phyloP scores from a whole-genome alignment of 2,797 vertebrate species.

The Chelon auratus region DNA sequence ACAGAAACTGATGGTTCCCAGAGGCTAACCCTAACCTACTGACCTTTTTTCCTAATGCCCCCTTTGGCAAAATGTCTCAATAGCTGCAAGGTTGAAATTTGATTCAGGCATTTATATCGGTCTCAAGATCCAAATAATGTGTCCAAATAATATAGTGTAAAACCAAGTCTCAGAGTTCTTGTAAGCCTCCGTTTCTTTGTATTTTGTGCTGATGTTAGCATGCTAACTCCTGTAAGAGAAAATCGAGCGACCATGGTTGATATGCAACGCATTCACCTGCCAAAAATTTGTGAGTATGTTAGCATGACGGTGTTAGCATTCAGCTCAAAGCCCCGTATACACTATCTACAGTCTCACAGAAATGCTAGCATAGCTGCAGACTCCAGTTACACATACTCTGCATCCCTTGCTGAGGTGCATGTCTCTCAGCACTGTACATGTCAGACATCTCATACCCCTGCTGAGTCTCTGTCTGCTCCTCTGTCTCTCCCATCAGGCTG shows the following conservation, averaged over 20 bases:
- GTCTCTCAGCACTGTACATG: slow-evolving; percentile 45
- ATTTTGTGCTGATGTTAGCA: neutral
- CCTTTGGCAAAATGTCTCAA: too few species aligned
- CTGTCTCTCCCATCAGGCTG: slow-evolving; percentile 54
- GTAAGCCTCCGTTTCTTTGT: neutral
- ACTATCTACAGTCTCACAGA: neutral
- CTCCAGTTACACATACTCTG: slow-evolving; percentile 7
- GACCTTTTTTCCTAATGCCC: too few species aligned
- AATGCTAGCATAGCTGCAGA: neutral
- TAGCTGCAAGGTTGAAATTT: too few species aligned
- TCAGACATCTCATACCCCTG: slow-evolving; percentile 44
- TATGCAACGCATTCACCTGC: neutral
- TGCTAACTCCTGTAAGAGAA: neutral
- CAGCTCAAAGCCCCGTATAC: neutral
- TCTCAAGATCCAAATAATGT: neutral
- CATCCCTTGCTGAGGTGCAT: slow-evolving; percentile 16
- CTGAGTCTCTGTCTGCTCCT: slow-evolving; percentile 42
- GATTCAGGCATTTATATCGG: too few species aligned
- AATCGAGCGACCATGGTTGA: neutral
- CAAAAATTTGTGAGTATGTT: neutral
- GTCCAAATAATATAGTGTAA: neutral
- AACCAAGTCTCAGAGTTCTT: neutral
- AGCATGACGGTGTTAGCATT: neutral
- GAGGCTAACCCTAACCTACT: too few species aligned
- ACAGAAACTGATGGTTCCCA: too few species aligned